These are phyloP conservation scores for Aricia artaxerxes DNA, from an alignment of 2,888 invertebrate genomes.

Conservation along the genomic window DNA sequence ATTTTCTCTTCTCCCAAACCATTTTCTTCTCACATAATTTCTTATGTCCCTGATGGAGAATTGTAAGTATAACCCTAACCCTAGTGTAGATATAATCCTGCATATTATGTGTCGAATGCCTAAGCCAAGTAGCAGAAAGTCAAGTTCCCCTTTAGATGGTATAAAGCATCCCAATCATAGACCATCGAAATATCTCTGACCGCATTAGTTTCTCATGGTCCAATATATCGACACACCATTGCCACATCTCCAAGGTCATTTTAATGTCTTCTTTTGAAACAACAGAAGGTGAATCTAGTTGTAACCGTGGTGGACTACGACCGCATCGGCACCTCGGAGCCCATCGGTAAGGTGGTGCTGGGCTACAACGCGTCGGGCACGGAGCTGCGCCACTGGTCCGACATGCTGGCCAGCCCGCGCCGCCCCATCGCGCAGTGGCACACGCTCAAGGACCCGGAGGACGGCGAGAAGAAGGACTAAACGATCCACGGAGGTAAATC, in stretches of 20 bases:
- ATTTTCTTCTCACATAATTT: neutral
- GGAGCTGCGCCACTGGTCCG: slow-evolving; percentile 99
- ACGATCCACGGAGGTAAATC: slow-evolving; percentile 48
- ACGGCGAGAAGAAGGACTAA: slow-evolving; percentile 93
- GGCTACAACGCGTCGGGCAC: slow-evolving; percentile 99
- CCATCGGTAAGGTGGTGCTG: slow-evolving; percentile 97
- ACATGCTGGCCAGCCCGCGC: slow-evolving; percentile 99
- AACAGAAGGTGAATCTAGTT: slow-evolving; percentile 98
- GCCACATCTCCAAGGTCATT: neutral
- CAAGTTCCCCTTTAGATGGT: neutral
- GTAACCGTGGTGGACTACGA: slow-evolving; percentile 99
- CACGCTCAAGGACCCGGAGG: slow-evolving; percentile 98
- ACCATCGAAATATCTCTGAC: neutral
- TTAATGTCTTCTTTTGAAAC: slow-evolving; percentile 34
- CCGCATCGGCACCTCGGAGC: slow-evolving; percentile 99
- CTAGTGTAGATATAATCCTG: slow-evolving; percentile 1
- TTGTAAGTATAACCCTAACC: neutral
- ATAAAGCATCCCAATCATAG: neutral
- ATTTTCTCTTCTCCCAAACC: neutral
- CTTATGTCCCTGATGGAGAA: neutral
- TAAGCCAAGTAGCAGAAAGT: slow-evolving; percentile 12
- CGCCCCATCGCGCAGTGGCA: slow-evolving; percentile 99
- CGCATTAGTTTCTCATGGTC: neutral
- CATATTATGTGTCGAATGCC: slow-evolving; percentile 13
- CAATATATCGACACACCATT: neutral